Evolutionary conservation across 2,888 invertebrate genomes (phyloP), one percentile per base, ranked within the genome.

Genomic region (Philereme vetulata): DNA sequence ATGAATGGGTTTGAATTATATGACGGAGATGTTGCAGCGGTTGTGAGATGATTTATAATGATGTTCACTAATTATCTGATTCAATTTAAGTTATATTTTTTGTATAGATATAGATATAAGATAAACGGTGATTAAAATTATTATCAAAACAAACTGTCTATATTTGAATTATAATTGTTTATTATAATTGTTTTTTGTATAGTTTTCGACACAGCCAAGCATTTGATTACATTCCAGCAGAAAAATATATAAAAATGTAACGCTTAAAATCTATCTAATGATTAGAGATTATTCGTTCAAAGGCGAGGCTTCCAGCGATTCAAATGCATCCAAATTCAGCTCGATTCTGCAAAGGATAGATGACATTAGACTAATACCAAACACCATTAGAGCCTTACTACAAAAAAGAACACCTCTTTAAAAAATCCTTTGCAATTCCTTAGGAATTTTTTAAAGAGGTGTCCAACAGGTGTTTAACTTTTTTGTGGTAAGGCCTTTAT

Each of bases 291-390:
- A 93, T 69, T 93, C 89, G 73, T 93, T 94, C 75, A 95, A 91
- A 77, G 93, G 94, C 63, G 94, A 94, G 51, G 93, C 93, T 81
- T 95, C 95, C 80, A 95, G 88, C 0, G 93, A 93, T 64, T 93
- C 93, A 75, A 90, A 95, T 0, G 93, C 90, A 40, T 93, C 92
- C 68, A 95, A 75, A 46, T 94, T 85, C 35, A 94, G 88, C 51
- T 89, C 88, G 72, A 94, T 88, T 69, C 95, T 95, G 91, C 61
- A 93, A 93, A 64, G 73, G 71, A 75, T 21, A 6, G 5, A 21
- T 44, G 8, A 44, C 21, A 44, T 42, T 10, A 42, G n/a, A n/a
- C 5, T 10, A n/a, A 5, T 42, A 42, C 9, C 5, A 4, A 5
- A 36, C 4, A 8, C 36, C 6, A 36, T 7, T 36, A 21, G 21